Base-by-base conservation (phyloP, 2,888 invertebrate genomes). In the Plusia festucae region DNA sequence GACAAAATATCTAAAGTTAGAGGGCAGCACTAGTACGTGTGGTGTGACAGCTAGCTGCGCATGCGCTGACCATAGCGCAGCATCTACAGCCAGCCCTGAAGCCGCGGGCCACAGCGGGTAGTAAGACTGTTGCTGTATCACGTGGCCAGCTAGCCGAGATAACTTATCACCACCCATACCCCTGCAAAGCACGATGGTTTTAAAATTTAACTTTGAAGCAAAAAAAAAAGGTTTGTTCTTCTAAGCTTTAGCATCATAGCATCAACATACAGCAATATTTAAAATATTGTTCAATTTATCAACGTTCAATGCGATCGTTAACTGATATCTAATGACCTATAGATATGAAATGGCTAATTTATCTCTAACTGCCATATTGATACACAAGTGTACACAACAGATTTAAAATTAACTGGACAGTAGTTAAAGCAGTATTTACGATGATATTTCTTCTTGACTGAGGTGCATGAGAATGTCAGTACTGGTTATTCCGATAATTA, bases 381-480 rank as follows among this genome's bases (percentile, higher is more conserved):
- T n/a, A n/a, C n/a, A n/a, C n/a, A n/a, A n/a, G n/a, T n/a, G n/a
- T n/a, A n/a, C n/a, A n/a, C n/a, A n/a, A n/a, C n/a, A n/a, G n/a
- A n/a, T n/a, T n/a, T n/a, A n/a, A n/a, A n/a, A n/a, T n/a, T n/a
- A n/a, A n/a, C n/a, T n/a, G n/a, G n/a, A n/a, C n/a, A n/a, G n/a
- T n/a, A n/a, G n/a, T n/a, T n/a, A n/a, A n/a, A n/a, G n/a, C n/a
- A 32, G 66, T 59, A 89, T 96, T 96, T 92, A 97, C 97, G 94
- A 88, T 0, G 96, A 96, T 78, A 98, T 95, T 91, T 99, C 99
- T 84, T 97, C 97, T 82, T 97, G 97, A 53, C 97, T 96, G 32
- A 99, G 91, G 86, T 99, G 98, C 94, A 98, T 97, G 9, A 99
- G 92, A 51, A 97, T 95, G 88, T 99, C 99, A 0, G 97, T 97